These are phyloP conservation scores for Periplaneta americana DNA, from an alignment of 1,140 invertebrate species.

Conservation along the genomic window DNA sequence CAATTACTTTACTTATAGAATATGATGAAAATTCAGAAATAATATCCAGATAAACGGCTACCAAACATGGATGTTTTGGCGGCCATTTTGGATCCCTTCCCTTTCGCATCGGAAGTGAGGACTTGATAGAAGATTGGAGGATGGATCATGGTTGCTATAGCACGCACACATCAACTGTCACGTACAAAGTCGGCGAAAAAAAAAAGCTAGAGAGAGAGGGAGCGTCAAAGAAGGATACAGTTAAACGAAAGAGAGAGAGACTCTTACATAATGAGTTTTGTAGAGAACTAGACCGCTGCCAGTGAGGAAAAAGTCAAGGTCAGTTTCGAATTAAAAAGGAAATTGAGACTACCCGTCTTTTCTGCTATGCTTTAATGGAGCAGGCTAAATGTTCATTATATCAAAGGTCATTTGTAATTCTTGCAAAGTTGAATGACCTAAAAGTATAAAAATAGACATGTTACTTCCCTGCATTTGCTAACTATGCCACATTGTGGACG, in stretches of 20 bases:
- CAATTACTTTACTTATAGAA: too few species aligned
- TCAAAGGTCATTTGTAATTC: neutral
- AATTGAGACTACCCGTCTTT: neutral
- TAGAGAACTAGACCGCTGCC: neutral
- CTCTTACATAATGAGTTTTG: neutral
- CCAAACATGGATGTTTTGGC: neutral
- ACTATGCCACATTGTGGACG: neutral
- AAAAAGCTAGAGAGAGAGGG: neutral
- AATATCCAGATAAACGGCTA: too few species aligned
- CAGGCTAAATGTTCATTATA: neutral
- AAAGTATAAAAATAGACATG: neutral
- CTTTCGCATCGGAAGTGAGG: neutral
- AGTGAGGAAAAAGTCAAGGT: neutral
- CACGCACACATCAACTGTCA: neutral
- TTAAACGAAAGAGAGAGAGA: neutral
- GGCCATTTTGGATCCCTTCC: neutral
- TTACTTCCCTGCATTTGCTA: neutral
- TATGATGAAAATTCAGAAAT: too few species aligned
- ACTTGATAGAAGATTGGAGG: neutral
- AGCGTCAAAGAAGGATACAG: neutral
- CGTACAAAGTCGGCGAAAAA: neutral
- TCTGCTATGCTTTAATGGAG: neutral
- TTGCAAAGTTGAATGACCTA: neutral
- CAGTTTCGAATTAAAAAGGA: neutral
- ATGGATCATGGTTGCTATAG: neutral